Evolutionary conservation across 2,113 vertebrate species (phyloP).

Genomic region (Eolophus roseicapilla): DNA sequence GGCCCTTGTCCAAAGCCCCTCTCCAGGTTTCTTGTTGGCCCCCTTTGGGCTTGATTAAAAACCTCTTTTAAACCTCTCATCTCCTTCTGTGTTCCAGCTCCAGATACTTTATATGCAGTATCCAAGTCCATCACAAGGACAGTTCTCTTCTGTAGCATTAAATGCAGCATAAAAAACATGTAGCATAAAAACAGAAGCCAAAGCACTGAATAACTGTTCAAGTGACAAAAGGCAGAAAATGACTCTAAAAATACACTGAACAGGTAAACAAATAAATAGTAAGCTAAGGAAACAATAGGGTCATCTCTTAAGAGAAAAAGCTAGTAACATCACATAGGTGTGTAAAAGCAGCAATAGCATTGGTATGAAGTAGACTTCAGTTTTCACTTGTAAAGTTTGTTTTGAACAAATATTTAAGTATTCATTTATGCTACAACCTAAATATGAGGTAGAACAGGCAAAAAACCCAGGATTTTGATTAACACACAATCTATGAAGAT

Average conservation of each 20-base stretch:
- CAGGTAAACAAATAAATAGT: background rate
- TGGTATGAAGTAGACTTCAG: background rate
- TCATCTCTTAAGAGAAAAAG: background rate
- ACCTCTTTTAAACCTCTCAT: background rate
- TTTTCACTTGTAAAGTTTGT: background rate
- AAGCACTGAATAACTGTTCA: background rate
- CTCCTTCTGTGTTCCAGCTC: background rate
- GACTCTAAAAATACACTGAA: background rate
- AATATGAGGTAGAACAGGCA: background rate
- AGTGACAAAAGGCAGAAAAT: background rate
- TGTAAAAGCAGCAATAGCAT: background rate
- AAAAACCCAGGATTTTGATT: background rate
- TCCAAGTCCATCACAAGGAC: background rate
- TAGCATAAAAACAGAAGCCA: background rate
- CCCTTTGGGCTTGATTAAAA: background rate
- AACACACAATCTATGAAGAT: background rate
- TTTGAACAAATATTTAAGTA: background rate
- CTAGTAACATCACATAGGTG: background rate
- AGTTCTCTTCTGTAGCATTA: background rate
- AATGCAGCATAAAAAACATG: background rate
- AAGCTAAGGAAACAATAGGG: background rate
- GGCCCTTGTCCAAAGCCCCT: background rate
- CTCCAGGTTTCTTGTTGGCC: background rate
- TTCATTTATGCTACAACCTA: background rate
- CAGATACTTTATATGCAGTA: background rate